Evolutionary conservation across 2,888 invertebrate genomes (phyloP).

Genomic region (Malthinus flaveolus): DNA sequence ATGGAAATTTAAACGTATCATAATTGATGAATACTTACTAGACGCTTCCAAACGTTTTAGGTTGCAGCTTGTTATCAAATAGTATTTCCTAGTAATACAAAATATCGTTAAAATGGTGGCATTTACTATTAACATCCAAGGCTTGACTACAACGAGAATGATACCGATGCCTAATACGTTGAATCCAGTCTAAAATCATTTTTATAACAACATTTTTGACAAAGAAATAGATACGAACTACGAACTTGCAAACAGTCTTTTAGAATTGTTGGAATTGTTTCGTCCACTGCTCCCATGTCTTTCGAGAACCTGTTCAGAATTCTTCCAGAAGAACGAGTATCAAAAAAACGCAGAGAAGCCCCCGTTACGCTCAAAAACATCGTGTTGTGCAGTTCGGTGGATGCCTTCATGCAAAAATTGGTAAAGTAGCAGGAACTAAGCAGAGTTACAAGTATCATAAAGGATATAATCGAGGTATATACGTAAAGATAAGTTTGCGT

Average conservation of each 20-base stretch:
- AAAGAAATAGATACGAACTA: conserved; percentile 59
- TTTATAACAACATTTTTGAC: conserved; percentile 43
- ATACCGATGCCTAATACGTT: conserved; percentile 26
- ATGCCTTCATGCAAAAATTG: conserved; percentile 57
- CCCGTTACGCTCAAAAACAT: conserved; percentile 61
- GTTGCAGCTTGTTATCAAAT: conserved; percentile 74
- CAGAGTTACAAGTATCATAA: conserved; percentile 52
- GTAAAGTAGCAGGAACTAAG: conserved; percentile 59
- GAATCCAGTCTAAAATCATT: conserved; percentile 22
- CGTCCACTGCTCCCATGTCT: conserved; percentile 66
- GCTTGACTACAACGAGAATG: conserved; percentile 61
- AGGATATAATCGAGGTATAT: conserved; percentile 42
- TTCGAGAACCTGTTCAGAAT: conserved; percentile 74
- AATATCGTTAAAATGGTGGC: conserved; percentile 66
- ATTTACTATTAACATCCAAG: conserved; percentile 69
- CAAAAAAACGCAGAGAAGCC: conserved; percentile 70
- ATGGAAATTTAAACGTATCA: conserved; percentile 62
- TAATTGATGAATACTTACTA: conserved; percentile 56
- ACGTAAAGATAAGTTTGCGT: conserved; percentile 50
- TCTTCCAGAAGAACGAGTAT: conserved; percentile 65
- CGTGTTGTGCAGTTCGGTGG: conserved; percentile 59
- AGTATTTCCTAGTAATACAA: conserved; percentile 67
- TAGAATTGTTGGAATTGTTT: conserved; percentile 55
- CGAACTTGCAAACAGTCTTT: conserved; percentile 14
- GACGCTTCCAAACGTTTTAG: conserved; percentile 72